Conservation (phyloP, 2,888 invertebrate genomes). For the Ormia ochracea region DNA sequence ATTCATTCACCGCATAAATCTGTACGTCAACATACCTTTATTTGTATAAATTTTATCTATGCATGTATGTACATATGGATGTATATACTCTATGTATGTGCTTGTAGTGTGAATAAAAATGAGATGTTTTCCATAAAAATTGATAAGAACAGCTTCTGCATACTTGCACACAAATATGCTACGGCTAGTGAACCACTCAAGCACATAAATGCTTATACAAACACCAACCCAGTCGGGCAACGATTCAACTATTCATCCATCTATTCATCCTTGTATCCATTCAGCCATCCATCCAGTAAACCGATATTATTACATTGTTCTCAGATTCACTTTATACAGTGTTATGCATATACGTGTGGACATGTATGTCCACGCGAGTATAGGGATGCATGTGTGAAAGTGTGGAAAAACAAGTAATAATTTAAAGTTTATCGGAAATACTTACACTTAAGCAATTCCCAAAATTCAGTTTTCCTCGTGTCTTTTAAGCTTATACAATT, state of each 20-base stretch:
- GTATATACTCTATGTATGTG: neutral
- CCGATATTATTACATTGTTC: conserved; percentile 50
- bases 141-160: conserved; percentile 18
- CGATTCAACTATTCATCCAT: conserved; percentile 8
- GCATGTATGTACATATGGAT: neutral
- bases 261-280: conserved; percentile 30
- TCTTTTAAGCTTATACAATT: neutral
- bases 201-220: neutral
- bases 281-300: conserved; percentile 48
- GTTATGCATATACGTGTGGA: neutral
- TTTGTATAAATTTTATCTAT: no score
- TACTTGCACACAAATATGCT: neutral
- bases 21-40: no score
- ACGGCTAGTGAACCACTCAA: neutral
- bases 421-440: neutral
- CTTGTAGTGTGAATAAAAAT: neutral
- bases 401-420: neutral
- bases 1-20: no score
- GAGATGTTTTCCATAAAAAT: conserved; percentile 21
- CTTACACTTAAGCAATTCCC: neutral
- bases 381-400: no score
- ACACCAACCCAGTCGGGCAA: neutral
- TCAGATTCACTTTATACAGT: conserved; percentile 10
- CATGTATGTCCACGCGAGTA: neutral
- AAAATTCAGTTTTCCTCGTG: neutral